Evolutionary conservation across 53 echinoderm and acorn worm species (phyloP).

Genomic region (Holothuria leucospilota): DNA sequence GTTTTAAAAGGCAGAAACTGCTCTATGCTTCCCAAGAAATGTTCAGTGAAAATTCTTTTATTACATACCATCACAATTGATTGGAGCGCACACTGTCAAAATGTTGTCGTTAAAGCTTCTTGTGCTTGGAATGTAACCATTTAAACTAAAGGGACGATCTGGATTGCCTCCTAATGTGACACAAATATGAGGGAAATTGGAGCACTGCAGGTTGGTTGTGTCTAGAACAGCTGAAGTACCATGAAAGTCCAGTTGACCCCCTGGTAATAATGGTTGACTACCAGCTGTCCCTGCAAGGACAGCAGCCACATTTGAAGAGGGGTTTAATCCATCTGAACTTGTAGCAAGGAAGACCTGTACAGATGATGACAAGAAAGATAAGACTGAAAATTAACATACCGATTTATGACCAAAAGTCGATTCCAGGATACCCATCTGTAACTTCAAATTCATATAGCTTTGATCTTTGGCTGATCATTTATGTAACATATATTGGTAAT

Average conservation of each 20-base stretch:
- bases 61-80: slow-evolving; percentile 26
- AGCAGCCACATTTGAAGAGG: background rate
- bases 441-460: too few species aligned
- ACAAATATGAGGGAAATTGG: slow-evolving; percentile 10
- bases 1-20: too few species aligned
- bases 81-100: slow-evolving; percentile 24
- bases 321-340: background rate
- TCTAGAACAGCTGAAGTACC: slow-evolving; percentile 7
- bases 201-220: slow-evolving; percentile 19
- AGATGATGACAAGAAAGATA: background rate
- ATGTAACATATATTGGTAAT: too few species aligned
- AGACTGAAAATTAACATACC: too few species aligned
- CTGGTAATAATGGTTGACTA: background rate
- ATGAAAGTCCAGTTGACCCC: slow-evolving; percentile 6
- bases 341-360: slow-evolving; percentile 29
- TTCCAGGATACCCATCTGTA: too few species aligned
- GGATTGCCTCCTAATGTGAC: slow-evolving; percentile 5
- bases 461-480: too few species aligned
- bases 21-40: too few species aligned
- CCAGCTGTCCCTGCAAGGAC: background rate
- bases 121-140: background rate
- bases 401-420: too few species aligned
- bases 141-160: background rate
- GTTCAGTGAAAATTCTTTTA: too few species aligned
- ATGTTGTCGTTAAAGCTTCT: background rate